Base-by-base conservation (phyloP, 2,888 invertebrate species). In the Drepana falcataria region DNA sequence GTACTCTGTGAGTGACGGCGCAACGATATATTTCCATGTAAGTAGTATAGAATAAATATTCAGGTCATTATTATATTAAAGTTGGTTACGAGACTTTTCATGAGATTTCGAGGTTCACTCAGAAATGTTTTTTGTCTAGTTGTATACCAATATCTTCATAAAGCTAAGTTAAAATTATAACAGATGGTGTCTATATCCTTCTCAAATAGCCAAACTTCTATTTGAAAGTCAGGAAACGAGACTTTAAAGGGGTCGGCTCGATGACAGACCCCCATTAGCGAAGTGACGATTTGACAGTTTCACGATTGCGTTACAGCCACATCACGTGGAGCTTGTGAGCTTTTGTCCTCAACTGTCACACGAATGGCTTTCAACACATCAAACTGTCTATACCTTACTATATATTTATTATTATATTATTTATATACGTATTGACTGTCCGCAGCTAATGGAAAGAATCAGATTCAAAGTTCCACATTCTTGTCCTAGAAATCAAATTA, bases 231-330 rank as follows among this genome's bases (percentile, higher is more conserved):
- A 79, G 86, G 87, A 88, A 87, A 83, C 75, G 79, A 71, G 76
- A 77, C 81, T 85, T 85, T 82, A 83, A 85, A 84, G 82, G 83
- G 83, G 81, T 83, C 81, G 80, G 58, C 65, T 60, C 74, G 87
- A 81, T 80, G 89, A 89, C 86, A 83, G 81, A 84, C 75, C 74
- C 81, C 85, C 83, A 90, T 90, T 89, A 89, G 77, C 67, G 69
- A 72, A 71, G 86, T 87, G 88, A 85, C 79, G 85, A 87, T 78
- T 77, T 80, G 86, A 87, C 82, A 79, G 77, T 73, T 79, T 76
- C 77, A 75, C 77, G 73, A 81, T 77, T 78, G 68, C 73, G 71
- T 64, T 71, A 65, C 65, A 69, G 64, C 83, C 78, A 77, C 73
- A 74, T 59, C 66, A 71, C 72, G 9, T 44, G 44, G 7, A 9